phyloP scores from a whole-genome alignment of 2,113 vertebrate species.

The Coptodon bakossiorum region DNA sequence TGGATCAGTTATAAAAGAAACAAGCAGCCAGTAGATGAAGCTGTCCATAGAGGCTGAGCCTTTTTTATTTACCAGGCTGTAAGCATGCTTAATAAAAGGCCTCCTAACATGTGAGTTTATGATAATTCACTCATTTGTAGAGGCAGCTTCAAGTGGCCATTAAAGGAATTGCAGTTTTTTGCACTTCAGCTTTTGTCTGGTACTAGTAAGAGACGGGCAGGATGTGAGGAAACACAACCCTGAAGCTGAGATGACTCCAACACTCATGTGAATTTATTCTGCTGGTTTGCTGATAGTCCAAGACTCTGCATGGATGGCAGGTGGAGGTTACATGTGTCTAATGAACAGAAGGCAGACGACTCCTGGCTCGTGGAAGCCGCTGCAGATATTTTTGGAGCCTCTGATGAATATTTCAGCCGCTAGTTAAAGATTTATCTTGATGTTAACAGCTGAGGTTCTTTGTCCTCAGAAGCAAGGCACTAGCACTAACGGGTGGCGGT shows the following conservation, averaged over 20 bases:
- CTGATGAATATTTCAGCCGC: neutral
- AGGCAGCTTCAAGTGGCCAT: neutral
- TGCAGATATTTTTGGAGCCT: neutral
- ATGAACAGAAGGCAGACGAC: neutral
- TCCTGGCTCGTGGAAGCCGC: neutral
- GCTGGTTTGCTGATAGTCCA: neutral
- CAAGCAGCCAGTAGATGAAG: neutral
- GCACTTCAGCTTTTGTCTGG: rapidly evolving
- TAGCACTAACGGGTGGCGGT: neutral
- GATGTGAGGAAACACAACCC: too few species aligned
- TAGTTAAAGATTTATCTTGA: neutral
- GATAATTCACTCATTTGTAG: neutral
- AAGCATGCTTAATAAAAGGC: neutral
- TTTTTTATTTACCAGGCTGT: neutral
- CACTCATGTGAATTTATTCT: neutral
- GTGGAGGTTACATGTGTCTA: neutral
- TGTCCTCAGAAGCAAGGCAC: neutral
- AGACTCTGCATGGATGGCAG: neutral
- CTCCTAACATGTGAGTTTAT: neutral
- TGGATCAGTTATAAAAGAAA: too few species aligned
- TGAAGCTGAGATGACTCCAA: neutral
- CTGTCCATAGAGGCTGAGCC: neutral
- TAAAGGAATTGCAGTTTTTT: neutral
- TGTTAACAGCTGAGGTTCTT: neutral
- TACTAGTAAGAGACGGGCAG: neutral